phyloP scores from a whole-genome alignment of 2,888 invertebrate genomes.

The Eupeodes luniger region DNA sequence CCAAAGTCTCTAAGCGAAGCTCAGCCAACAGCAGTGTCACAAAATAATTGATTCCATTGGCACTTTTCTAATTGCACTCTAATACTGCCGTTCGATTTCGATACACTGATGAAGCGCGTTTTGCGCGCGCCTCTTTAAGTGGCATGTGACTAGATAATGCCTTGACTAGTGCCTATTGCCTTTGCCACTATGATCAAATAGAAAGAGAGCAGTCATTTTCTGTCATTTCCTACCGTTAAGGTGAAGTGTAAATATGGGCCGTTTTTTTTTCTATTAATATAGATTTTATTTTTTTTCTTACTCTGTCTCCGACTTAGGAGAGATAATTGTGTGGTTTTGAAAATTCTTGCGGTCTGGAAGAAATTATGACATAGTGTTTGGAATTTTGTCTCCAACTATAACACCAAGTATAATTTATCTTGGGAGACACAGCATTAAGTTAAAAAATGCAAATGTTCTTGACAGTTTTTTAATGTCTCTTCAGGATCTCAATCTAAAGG shows the following conservation, averaged over 20 bases:
- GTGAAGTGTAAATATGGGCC: constrained; percentile 55
- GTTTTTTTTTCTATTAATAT: neutral
- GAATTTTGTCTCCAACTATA: neutral
- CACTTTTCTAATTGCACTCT: constrained; percentile 75
- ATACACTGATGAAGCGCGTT: constrained; percentile 32
- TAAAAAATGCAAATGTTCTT: no score
- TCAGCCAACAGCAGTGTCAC: constrained; percentile 37
- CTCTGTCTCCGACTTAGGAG: constrained; percentile 1
- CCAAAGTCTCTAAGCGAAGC: constrained; percentile 46
- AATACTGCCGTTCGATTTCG: constrained; percentile 44
- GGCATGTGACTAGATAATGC: constrained; percentile 67
- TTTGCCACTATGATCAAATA: constrained; percentile 13
- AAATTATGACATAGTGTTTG: constrained; percentile 57
- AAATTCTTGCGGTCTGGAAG: constrained; percentile 60
- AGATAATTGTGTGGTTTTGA: constrained; percentile 48
- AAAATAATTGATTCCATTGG: constrained; percentile 75
- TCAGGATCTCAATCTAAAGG: no score
- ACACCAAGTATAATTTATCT: neutral
- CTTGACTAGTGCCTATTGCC: neutral
- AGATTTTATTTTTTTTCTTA: constrained; percentile 28
- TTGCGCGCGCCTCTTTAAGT: constrained; percentile 34
- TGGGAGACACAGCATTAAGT: no score
- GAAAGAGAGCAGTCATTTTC: constrained; percentile 27
- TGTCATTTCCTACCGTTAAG: constrained; percentile 41
- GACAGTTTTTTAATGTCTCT: no score